These are phyloP conservation scores for Silurus asotus DNA, from an alignment of 2,113 vertebrate species.

Conservation along the genomic window DNA sequence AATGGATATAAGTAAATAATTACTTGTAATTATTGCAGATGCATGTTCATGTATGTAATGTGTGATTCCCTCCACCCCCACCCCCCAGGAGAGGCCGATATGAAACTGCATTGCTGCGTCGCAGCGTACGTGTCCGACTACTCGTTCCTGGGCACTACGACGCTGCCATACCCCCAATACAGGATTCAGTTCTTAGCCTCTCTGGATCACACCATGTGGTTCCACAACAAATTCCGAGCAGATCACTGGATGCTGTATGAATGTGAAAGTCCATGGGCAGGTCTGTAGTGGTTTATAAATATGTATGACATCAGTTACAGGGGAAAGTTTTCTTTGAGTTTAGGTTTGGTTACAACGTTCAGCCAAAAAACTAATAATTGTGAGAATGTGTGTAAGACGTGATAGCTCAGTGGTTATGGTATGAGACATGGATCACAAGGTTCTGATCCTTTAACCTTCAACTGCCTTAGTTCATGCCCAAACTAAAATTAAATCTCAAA, in stretches of 20 bases:
- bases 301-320: no score
- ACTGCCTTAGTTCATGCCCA: no score
- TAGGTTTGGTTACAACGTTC: no score
- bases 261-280: conserved; percentile 93
- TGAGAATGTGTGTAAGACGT: no score
- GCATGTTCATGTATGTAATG: not conserved
- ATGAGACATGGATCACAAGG: no score
- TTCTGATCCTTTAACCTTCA: no score
- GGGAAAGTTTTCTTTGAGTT: no score
- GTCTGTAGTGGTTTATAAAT: conserved; percentile 60
- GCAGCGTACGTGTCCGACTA: conserved; percentile 93
- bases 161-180: conserved; percentile 77
- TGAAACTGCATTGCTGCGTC: conserved; percentile 94
- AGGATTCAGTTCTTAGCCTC: conserved; percentile 76
- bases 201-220: conserved; percentile 96
- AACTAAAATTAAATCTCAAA: no score
- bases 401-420: no score
- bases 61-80: not conserved
- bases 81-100: conserved; percentile 78
- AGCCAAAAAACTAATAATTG: no score
- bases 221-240: conserved; percentile 86
- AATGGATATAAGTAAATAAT: not conserved
- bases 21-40: not conserved
- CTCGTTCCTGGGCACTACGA: conserved; percentile 79
- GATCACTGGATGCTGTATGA: conserved; percentile 97